Percentiles rank a stretch among this genome's conserved stretches.
Evolutionary conservation across 2,888 invertebrate species (phyloP).

Genomic region (Rotaria sp.): DNA sequence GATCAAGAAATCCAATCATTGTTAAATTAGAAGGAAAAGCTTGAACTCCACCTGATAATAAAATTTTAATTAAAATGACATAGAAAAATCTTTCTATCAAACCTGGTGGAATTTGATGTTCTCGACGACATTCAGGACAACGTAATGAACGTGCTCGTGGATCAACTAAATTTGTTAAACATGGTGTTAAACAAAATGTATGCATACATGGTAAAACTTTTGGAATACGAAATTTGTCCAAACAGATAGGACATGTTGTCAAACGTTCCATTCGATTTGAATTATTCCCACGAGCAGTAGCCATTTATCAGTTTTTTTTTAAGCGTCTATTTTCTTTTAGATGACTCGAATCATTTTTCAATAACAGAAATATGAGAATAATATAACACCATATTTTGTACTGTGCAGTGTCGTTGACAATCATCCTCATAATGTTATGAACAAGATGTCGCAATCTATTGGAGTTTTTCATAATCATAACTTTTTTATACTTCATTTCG

Average conservation of each 20-base stretch:
- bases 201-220: constrained; percentile 97
- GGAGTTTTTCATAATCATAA: neutral
- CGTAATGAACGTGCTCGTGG: constrained; percentile 65
- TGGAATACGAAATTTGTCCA: constrained; percentile 90
- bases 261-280: constrained; percentile 67
- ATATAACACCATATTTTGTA: neutral
- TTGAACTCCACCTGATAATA: constrained; percentile 67
- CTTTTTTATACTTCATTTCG: too few species aligned
- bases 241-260: constrained; percentile 92
- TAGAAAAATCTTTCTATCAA: neutral
- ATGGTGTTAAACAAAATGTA: constrained; percentile 97
- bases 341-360: neutral
- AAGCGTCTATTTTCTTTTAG: neutral
- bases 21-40: constrained; percentile 93
- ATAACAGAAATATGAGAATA: neutral
- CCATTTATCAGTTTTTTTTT: neutral
- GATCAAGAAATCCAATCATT: constrained; percentile 81
- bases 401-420: neutral
- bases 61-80: neutral
- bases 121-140: constrained; percentile 94
- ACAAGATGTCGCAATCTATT: constrained; percentile 2
- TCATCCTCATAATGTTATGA: neutral
- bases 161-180: constrained; percentile 78
- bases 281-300: neutral
- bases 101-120: constrained; percentile 84